Percentiles rank a stretch among this genome's conserved stretches.
Evolutionary conservation across 2,888 invertebrate genomes (phyloP).

Genomic region (Dioctria linearis): DNA sequence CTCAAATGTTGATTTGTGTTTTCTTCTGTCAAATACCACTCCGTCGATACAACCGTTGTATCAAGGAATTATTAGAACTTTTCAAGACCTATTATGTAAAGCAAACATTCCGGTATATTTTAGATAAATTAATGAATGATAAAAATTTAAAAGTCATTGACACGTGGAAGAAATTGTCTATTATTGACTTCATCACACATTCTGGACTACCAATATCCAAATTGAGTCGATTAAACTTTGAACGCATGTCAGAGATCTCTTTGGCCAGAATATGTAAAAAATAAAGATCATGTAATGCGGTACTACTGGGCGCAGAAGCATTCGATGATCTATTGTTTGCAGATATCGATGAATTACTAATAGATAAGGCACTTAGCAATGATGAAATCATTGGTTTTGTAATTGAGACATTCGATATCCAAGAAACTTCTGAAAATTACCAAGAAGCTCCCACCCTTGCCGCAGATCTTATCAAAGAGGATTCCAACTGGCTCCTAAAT

Average conservation of each 20-base stretch:
- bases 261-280: too few relatives aligned
- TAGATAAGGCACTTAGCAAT: constrained; percentile 2
- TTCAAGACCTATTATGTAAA: constrained; percentile 46
- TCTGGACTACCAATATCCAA: constrained; percentile 31
- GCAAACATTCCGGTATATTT: constrained; percentile 54
- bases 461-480: neutral
- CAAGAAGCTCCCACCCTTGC: neutral
- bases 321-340: constrained; percentile 2
- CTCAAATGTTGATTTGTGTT: constrained; percentile 2
- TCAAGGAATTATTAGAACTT: constrained; percentile 45
- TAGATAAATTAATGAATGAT: constrained; percentile 53
- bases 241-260: neutral
- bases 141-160: constrained; percentile 53
- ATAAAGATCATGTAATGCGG: neutral
- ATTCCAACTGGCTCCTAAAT: constrained; percentile 22
- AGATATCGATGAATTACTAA: neutral
- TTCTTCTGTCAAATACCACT: constrained; percentile 48
- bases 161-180: constrained; percentile 48
- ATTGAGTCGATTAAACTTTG: constrained; percentile 25
- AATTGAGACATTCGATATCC: neutral
- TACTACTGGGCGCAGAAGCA: constrained; percentile 40
- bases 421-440: neutral
- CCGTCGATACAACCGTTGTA: constrained; percentile 38
- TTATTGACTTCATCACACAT: constrained; percentile 15
- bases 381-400: constrained; percentile 5